Base-by-base conservation (phyloP, 2,888 invertebrate species). In the Timema cristinae region DNA sequence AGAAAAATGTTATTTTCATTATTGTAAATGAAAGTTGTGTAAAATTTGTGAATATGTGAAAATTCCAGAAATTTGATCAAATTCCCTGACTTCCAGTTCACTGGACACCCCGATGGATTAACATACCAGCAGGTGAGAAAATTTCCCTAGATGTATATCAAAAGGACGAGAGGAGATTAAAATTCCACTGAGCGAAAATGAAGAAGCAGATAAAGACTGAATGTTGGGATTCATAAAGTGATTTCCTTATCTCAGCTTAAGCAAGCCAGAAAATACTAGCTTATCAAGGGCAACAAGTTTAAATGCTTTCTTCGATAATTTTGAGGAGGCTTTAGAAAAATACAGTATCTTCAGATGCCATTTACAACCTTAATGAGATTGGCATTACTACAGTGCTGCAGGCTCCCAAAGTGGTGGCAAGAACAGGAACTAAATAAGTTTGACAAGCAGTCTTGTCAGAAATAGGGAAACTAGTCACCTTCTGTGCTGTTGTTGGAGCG, bases 401-500 rank as follows among this genome's bases (percentile, higher is more conserved):
- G 66, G 75, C 77, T 10, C 76, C 74, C 16, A 78, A 78, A 71
- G 67, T 78, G 6, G 72, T 76, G 15, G 76, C 77, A 48, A 66
- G 69, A 47, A 77, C 73, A 74, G 73, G 71, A 7, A 75, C 76
- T 70, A 77, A 78, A 75, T 79, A 81, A 74, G 79, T 81, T 0
- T 79, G 79, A 13, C 74, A 79, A 68, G 10, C 80, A 0, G 79
- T 79, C 6, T 80, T 80, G 13, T 79, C 78, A 0, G 81, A 82
- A 75, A 75, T 79, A 50, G 81, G 81, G 0, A 78, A 79, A 11
- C 80, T 75, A 7, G 79, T 81, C 0, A 81, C 81, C 61, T 74
- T 81, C 52, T 72, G 52, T 52, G 50, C 6, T n/a, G 32, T 51
- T 68, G 15, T 8, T 52, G 51, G 32, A n/a, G 50, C 68, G 7